Percentiles rank a stretch among this genome's conserved stretches.
Evolutionary conservation across 2,797 vertebrate species (phyloP).

Genomic region (Silurus aristotelis): DNA sequence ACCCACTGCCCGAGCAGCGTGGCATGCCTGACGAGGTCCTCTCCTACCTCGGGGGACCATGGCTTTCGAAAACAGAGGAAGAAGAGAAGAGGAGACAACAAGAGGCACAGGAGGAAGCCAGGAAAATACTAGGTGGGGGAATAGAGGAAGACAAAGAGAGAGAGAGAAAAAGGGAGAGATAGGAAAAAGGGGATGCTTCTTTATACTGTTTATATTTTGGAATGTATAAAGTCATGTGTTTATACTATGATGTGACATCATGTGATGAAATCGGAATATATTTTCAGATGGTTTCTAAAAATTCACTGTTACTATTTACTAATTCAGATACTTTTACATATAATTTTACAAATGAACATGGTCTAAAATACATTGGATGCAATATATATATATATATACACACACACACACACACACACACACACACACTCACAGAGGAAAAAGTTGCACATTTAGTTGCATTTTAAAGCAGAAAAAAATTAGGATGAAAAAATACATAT

Average conservation of each 20-base stretch:
- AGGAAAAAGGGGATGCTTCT: slow-evolving; percentile 9
- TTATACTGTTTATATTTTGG: slow-evolving; percentile 4
- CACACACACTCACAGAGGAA: too few relatives aligned
- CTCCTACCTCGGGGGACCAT: slow-evolving; percentile 63
- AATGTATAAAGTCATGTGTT: neutral
- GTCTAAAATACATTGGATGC: neutral
- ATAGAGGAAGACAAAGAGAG: slow-evolving; percentile 72
- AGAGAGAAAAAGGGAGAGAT: slow-evolving; percentile 39
- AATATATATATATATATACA: neutral
- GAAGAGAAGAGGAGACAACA: slow-evolving; percentile 65
- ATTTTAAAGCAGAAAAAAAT: too few relatives aligned
- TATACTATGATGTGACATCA: neutral
- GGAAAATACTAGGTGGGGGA: slow-evolving; percentile 68
- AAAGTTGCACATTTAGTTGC: too few relatives aligned
- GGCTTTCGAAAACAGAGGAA: slow-evolving; percentile 57
- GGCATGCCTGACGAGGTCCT: slow-evolving; percentile 80
- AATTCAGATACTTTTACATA: neutral
- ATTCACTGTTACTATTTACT: too few relatives aligned
- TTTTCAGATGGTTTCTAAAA: too few relatives aligned
- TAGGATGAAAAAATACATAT: too few relatives aligned
- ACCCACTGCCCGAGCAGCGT: slow-evolving; percentile 77
- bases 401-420: too few relatives aligned
- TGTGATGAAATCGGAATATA: too few relatives aligned
- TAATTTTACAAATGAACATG: neutral
- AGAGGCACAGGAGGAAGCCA: slow-evolving; percentile 70